phyloP scores from a whole-genome alignment of 1,140 invertebrate genomes.

The Drosophila busckii region DNA sequence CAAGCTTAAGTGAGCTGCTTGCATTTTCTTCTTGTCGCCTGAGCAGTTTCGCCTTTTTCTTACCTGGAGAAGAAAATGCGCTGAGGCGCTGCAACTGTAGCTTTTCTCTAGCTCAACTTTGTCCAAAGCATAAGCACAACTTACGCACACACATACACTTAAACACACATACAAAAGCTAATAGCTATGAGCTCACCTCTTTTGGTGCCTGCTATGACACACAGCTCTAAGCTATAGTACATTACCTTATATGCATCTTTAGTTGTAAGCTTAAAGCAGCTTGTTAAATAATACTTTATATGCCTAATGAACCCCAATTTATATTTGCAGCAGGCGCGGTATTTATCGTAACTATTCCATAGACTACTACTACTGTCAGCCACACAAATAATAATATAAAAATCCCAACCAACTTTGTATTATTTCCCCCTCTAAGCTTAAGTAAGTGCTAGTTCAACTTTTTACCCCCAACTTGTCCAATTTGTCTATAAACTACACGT shows the following conservation, averaged over 20 bases:
- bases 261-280: conserved; percentile 10
- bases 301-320: no score
- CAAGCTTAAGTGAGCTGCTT: conserved; percentile 77
- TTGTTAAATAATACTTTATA: no score
- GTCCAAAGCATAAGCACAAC: background rate
- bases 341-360: conserved; percentile 65
- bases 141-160: conserved; percentile 17
- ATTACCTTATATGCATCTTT: conserved; percentile 16
- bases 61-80: conserved; percentile 63
- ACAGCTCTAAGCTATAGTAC: conserved; percentile 16
- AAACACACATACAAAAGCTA: background rate
- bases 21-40: no score
- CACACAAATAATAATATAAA: conserved; percentile 13
- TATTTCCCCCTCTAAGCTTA: conserved; percentile 12
- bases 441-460: conserved; percentile 16
- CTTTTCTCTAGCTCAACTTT: background rate
- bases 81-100: conserved; percentile 29
- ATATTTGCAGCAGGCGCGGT: conserved; percentile 54
- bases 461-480: conserved; percentile 12
- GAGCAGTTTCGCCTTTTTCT: conserved; percentile 78
- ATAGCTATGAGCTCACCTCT: conserved; percentile 7
- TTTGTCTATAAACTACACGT: no score
- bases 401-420: conserved; percentile 15
- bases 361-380: conserved; percentile 42
- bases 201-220: conserved; percentile 21